Evolutionary conservation across 2,888 invertebrate genomes (phyloP).

Genomic region (Argynnis bischoffii): DNA sequence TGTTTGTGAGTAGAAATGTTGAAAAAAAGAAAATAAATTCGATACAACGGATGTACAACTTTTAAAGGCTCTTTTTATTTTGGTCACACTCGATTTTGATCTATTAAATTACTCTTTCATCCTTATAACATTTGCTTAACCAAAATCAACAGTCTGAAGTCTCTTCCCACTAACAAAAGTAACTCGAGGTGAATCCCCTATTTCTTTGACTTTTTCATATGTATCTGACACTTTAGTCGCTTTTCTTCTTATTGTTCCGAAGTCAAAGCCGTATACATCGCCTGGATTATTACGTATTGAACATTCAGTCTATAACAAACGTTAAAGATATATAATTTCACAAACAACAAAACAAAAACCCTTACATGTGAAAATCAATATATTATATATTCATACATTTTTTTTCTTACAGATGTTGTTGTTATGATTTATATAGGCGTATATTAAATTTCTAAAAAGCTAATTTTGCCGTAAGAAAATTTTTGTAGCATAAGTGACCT

Average conservation of each 20-base stretch:
- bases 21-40: conserved; percentile 73
- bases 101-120: too few relatives aligned
- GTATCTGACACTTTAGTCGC: conserved; percentile 54
- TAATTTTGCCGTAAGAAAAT: too few relatives aligned
- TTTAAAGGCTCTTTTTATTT: conserved; percentile 62
- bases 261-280: conserved; percentile 81
- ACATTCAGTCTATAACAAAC: conserved; percentile 75
- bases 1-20: conserved; percentile 78
- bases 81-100: conserved; percentile 2
- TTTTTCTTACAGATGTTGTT: too few relatives aligned
- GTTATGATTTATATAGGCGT: too few relatives aligned
- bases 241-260: conserved; percentile 75
- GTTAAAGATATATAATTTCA: too few relatives aligned
- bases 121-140: conserved; percentile 42
- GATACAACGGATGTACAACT: conserved; percentile 80
- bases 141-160: conserved; percentile 81
- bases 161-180: conserved; percentile 81
- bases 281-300: conserved; percentile 79
- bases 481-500: too few relatives aligned
- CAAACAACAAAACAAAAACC: too few relatives aligned
- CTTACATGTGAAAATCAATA: too few relatives aligned
- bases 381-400: too few relatives aligned
- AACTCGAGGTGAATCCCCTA: conserved; percentile 74
- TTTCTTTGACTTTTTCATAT: conserved; percentile 64
- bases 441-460: too few relatives aligned